Base-by-base conservation (phyloP, 2,113 vertebrate genomes). In the Rhinolophus sinicus region DNA sequence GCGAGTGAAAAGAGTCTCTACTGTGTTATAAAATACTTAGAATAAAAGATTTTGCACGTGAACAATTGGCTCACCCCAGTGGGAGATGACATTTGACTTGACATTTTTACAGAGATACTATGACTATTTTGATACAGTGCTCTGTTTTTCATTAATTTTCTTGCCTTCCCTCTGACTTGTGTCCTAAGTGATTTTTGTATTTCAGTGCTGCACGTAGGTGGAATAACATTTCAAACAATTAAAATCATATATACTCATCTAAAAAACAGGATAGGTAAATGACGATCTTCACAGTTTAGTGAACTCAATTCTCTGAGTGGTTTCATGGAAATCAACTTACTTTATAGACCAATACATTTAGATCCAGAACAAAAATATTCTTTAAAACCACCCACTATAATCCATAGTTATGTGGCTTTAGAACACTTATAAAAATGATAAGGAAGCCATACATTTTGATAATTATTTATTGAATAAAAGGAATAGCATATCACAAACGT, bases 141-240 rank as follows among this genome's bases (percentile, higher is more conserved):
- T 96, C 96, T 96, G 80, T 96, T 97, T 97, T 94, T 95, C 96
- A 96, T 94, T 83, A 98, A 97, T 97, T 97, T 97, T 87, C 95
- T 93, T 97, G 82, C 92, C 97, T 50, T 50, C 47, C 47, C 47
- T 50, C 11, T 50, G 47, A 50, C 47, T 50, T 97, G 56, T 97
- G 70, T 95, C 95, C 95, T 89, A 93, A 97, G 97, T 75, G 93
- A 90, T 89, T 97, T 96, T 94, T 94, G 94, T 90, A 69, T 86
- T 94, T 96, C 91, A 97, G 93, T 93, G 95, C 96, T 96, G 60
- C 56, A 89, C 54, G 89, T 97, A 96, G 97, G 96, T 93, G 93
- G 96, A 95, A 97, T 98, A 97, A 93, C 95, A 97, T 98, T 98
- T 97, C 91, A 97, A 97, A 97, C 78, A 86, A 60, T 97, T 97